Conservation (phyloP, 2,888 invertebrate genomes). For the Suillia variegata region DNA sequence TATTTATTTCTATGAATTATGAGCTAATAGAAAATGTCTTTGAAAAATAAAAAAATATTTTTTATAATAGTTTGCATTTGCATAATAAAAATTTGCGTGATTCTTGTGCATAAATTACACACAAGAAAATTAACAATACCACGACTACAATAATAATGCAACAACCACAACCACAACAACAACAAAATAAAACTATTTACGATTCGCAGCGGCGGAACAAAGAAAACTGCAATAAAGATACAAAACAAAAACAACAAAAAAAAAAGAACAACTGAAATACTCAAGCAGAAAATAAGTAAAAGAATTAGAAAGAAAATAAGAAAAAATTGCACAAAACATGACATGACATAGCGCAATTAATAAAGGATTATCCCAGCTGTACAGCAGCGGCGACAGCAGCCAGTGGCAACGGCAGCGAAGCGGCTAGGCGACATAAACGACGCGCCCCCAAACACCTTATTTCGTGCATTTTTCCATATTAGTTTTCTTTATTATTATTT, state of each 20-base stretch:
- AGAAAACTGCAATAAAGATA: no score
- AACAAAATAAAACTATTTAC: not conserved
- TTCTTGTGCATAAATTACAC: constrained; percentile 49
- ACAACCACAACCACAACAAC: constrained; percentile 1
- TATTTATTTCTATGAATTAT: no score
- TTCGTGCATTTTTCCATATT: no score
- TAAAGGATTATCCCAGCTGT: constrained; percentile 47
- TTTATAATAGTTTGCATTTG: constrained; percentile 28
- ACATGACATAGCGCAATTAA: constrained; percentile 48
- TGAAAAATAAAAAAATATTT: not conserved
- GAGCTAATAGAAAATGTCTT: no score
- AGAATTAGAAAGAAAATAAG: no score
- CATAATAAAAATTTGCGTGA: constrained; percentile 53
- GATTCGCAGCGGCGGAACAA: not conserved
- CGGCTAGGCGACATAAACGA: constrained; percentile 35
- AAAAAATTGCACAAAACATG: constrained; percentile 34
- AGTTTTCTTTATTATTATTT: no score
- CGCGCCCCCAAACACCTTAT: not conserved
- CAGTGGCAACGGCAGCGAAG: no score
- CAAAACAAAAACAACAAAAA: no score
- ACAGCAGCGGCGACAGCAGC: constrained; percentile 36
- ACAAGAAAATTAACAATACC: not conserved
- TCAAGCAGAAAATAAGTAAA: no score
- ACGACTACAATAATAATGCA: constrained; percentile 2
- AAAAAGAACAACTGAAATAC: not conserved